These are phyloP conservation scores for Steinernema scapterisci DNA, from an alignment of 2,888 invertebrate genomes.

Conservation along the genomic window DNA sequence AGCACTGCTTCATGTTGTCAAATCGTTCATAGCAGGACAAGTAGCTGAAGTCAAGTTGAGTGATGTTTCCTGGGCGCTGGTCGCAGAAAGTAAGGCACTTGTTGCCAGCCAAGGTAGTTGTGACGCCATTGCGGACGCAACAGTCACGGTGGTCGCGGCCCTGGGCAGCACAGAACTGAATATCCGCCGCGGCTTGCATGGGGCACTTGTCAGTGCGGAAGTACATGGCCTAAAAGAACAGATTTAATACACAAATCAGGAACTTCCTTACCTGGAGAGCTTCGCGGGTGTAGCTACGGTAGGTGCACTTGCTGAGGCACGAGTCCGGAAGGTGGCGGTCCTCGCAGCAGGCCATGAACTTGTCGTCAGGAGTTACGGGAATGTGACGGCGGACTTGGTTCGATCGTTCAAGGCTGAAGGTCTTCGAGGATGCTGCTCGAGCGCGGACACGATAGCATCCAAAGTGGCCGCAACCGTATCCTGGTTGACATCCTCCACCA, in stretches of 20 bases:
- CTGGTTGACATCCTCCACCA: slow-evolving; percentile 43
- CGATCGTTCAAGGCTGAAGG: slow-evolving; percentile 33
- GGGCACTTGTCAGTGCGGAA: slow-evolving; percentile 55
- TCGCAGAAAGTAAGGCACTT: slow-evolving; percentile 59
- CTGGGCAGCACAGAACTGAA: slow-evolving; percentile 56
- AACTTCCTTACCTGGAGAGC: slow-evolving; percentile 44
- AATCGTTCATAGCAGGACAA: slow-evolving; percentile 48
- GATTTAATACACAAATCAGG: background rate
- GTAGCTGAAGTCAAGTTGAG: slow-evolving; percentile 56
- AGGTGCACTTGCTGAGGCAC: slow-evolving; percentile 53
- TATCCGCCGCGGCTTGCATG: slow-evolving; percentile 57
- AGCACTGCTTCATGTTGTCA: slow-evolving; percentile 53
- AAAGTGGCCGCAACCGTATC: slow-evolving; percentile 54
- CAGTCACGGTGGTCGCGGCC: slow-evolving; percentile 54
- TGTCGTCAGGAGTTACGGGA: slow-evolving; percentile 51
- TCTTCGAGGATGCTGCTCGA: slow-evolving; percentile 34
- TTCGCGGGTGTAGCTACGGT: slow-evolving; percentile 53
- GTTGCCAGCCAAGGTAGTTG: slow-evolving; percentile 55
- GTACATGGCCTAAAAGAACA: slow-evolving; percentile 50
- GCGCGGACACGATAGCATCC: slow-evolving; percentile 54
- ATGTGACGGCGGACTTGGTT: slow-evolving; percentile 17
- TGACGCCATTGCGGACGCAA: slow-evolving; percentile 53
- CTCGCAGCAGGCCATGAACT: slow-evolving; percentile 57
- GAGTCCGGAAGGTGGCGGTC: slow-evolving; percentile 57
- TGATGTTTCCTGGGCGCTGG: slow-evolving; percentile 58